Evolutionary conservation across 2,797 vertebrate genomes (phyloP), one percentile per base, ranked within the genome.

Genomic region (Coracias cyanogaster): DNA sequence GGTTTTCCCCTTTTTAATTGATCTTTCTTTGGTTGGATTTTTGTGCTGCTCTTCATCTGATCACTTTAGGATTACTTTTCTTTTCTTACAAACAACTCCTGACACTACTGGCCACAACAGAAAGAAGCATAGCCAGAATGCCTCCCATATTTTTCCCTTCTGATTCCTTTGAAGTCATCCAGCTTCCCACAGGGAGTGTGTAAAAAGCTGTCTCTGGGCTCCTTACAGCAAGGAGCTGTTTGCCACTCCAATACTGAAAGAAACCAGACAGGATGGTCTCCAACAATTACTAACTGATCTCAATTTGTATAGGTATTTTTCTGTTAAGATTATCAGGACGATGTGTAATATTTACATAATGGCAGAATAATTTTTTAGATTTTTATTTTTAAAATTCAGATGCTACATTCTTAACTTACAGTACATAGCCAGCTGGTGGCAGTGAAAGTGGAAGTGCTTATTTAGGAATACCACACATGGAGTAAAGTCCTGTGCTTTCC

Each of bases 111-210:
- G 91, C 85, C 77, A 43, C 35, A 48, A 65, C 87, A 79, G 73
- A 60, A 62, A 82, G 77, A n/a, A 81, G 70, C 66, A 73, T 62
- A 90, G 91, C 91, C 89, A 94, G 76, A 91, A 95, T 92, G 48
- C 69, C 88, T 88, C 91, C 94, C 1, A 26, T 3, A 3, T 79
- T 94, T 88, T 94, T 58, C 43, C 94, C 87, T 96, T 94, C 85
- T 94, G 91, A 95, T 69, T 91, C 61, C 86, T 93, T 71, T 93
- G 84, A 91, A 88, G 89, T 70, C 80, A 70, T 82, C 89, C 91
- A 94, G 66, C 85, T 95, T 91, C 96, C 89, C 66, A 77, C 80
- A 72, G 90, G 64, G 89, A 93, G 20, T 17, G 6, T 16, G 62
- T 26, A 45, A 66, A 93, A 90, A 83, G 54, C 70, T 49, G 55